Conservation (phyloP, 2,888 invertebrate genomes). For the Pammene aurita region DNA sequence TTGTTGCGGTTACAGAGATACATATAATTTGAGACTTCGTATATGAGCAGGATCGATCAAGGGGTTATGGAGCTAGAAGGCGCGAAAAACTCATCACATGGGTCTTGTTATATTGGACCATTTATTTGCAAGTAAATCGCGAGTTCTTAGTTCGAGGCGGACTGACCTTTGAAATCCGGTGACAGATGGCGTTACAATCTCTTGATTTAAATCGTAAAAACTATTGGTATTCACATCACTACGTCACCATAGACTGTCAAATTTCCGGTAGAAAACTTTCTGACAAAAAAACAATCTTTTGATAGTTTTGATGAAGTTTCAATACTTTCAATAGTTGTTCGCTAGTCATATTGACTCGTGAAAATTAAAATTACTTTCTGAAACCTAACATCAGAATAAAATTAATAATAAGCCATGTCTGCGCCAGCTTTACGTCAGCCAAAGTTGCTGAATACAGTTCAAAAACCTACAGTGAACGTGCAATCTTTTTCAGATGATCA, state of each 20-base stretch:
- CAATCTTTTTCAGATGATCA: slow-evolving; percentile 40
- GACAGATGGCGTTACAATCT: too few relatives aligned
- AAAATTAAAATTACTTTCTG: neutral
- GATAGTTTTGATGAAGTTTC: too few relatives aligned
- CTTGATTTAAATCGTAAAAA: too few relatives aligned
- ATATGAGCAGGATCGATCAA: too few relatives aligned
- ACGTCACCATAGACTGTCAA: neutral
- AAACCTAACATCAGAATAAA: neutral
- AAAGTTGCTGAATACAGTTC: slow-evolving; percentile 1
- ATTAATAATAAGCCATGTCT: slow-evolving; percentile 16
- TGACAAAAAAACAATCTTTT: neutral
- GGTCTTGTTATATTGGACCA: too few relatives aligned
- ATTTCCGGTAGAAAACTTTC: neutral
- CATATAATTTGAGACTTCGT: too few relatives aligned
- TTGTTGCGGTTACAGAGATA: too few relatives aligned
- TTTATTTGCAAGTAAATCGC: too few relatives aligned
- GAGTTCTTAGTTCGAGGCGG: too few relatives aligned
- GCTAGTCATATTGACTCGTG: neutral
- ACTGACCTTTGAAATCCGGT: too few relatives aligned
- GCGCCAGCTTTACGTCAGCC: slow-evolving; percentile 52
- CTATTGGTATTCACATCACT: neutral
- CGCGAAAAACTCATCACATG: too few relatives aligned
- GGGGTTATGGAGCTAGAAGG: too few relatives aligned
- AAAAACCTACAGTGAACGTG: slow-evolving; percentile 16
- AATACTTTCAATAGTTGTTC: neutral